phyloP scores from a whole-genome alignment of 2,888 invertebrate species.

The Erebia ligea region DNA sequence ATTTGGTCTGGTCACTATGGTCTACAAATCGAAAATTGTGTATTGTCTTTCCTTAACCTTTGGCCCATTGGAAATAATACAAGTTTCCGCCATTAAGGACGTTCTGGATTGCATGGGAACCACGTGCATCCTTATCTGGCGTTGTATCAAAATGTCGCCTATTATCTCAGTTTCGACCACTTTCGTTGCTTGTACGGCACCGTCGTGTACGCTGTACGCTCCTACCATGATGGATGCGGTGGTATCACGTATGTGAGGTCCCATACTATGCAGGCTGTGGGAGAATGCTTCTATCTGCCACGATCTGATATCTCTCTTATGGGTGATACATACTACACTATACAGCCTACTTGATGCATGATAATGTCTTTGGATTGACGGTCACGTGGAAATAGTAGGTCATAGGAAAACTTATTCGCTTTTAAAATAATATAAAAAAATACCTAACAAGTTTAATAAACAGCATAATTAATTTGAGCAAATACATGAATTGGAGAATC shows the following conservation, averaged over 20 bases:
- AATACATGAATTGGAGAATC: background rate
- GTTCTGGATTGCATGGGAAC: constrained; percentile 75
- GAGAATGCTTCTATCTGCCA: constrained; percentile 36
- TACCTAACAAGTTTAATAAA: background rate
- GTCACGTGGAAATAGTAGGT: background rate
- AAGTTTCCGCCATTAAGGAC: constrained; percentile 47
- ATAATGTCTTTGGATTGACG: background rate
- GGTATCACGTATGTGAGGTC: constrained; percentile 54
- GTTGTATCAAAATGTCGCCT: constrained; percentile 80
- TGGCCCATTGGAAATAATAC: constrained; percentile 56
- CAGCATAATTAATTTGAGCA: background rate
- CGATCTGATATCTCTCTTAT: constrained; percentile 25
- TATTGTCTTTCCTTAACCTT: constrained; percentile 52
- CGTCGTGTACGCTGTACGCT: constrained; percentile 66
- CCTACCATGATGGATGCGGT: constrained; percentile 79
- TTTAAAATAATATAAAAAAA: background rate
- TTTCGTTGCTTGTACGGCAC: constrained; percentile 75
- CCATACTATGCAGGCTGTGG: constrained; percentile 34
- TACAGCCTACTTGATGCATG: constrained; percentile 18
- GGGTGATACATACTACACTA: background rate
- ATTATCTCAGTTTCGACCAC: constrained; percentile 78
- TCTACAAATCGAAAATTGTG: constrained; percentile 4
- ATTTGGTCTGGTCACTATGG: too few species aligned
- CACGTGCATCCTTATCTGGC: constrained; percentile 70
- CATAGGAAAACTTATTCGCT: background rate